Conservation (phyloP, 2,113 vertebrate species). For the Poeciliopsis occidentalis region DNA sequence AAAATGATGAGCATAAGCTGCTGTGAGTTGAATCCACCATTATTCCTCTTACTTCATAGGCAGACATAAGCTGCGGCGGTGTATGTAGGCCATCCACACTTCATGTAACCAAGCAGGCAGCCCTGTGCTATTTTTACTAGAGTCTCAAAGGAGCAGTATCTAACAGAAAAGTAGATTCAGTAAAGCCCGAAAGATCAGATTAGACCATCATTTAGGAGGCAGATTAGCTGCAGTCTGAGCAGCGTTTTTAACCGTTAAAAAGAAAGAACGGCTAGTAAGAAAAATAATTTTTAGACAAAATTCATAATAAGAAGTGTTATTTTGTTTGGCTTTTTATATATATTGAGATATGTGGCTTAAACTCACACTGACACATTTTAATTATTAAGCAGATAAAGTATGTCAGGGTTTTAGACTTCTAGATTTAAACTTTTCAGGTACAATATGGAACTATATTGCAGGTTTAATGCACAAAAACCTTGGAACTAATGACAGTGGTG, state of each 20-base stretch:
- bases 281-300: not conserved
- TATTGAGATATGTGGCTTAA: constrained; percentile 1
- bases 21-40: constrained; percentile 17
- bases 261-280: constrained; percentile 31
- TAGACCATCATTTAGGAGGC: constrained; percentile 25
- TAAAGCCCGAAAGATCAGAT: constrained; percentile 10
- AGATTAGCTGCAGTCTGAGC: constrained; percentile 14
- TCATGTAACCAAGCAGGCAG: constrained; percentile 55
- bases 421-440: not conserved
- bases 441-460: not conserved
- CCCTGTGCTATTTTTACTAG: constrained; percentile 71
- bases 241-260: constrained; percentile 32
- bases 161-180: constrained; percentile 44
- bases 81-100: constrained; percentile 73
- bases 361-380: not conserved
- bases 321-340: not conserved
- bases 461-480: not conserved
- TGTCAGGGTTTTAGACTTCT: no score
- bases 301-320: not conserved
- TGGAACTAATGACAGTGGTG: not conserved
- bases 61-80: constrained; percentile 46
- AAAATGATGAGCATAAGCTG: constrained; percentile 9
- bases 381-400: not conserved
- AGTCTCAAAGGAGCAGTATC: constrained; percentile 62
- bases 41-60: constrained; percentile 51